These are phyloP conservation scores for Phoenoteleia sp. DNA, from an alignment of 2,888 invertebrate genomes.

Conservation along the genomic window DNA sequence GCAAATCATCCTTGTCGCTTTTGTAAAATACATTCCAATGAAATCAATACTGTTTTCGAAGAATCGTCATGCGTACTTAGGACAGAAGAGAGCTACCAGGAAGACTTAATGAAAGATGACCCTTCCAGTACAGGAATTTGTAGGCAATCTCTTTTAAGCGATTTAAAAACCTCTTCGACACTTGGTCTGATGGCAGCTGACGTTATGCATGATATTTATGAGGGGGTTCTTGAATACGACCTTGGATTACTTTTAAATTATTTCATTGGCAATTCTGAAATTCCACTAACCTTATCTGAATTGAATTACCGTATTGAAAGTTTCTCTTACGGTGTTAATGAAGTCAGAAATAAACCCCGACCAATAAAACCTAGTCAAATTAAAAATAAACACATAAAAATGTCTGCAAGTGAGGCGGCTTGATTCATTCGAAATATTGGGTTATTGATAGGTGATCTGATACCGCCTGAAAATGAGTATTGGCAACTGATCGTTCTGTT, in stretches of 20 bases:
- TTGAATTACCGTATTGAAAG: constrained; percentile 20
- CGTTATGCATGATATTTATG: constrained; percentile 37
- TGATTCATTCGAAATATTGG: constrained; percentile 39
- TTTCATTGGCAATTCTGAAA: constrained; percentile 18
- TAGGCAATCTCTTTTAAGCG: constrained; percentile 36
- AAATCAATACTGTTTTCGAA: constrained; percentile 31
- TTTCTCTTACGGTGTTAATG: background rate
- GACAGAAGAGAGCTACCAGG: constrained; percentile 28
- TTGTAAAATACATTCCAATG: constrained; percentile 17
- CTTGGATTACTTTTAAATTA: constrained; percentile 34
- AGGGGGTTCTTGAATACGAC: constrained; percentile 43
- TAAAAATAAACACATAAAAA: constrained; percentile 42
- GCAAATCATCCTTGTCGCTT: constrained; percentile 43
- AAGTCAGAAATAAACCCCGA: constrained; percentile 22
- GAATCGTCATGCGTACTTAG: constrained; percentile 36
- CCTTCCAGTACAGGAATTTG: constrained; percentile 20
- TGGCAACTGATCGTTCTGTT: constrained; percentile 23
- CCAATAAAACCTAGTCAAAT: constrained; percentile 23
- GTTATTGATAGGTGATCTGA: constrained; percentile 22
- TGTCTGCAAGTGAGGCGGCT: constrained; percentile 41
- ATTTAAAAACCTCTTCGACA: constrained; percentile 28
- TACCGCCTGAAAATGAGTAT: constrained; percentile 21
- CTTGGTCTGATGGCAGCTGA: constrained; percentile 44
- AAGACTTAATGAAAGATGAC: constrained; percentile 33
- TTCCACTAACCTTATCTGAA: constrained; percentile 2